Evolutionary conservation across 2,888 invertebrate species (phyloP), one percentile per base, ranked within the genome.

Genomic region (Cinara cedri): DNA sequence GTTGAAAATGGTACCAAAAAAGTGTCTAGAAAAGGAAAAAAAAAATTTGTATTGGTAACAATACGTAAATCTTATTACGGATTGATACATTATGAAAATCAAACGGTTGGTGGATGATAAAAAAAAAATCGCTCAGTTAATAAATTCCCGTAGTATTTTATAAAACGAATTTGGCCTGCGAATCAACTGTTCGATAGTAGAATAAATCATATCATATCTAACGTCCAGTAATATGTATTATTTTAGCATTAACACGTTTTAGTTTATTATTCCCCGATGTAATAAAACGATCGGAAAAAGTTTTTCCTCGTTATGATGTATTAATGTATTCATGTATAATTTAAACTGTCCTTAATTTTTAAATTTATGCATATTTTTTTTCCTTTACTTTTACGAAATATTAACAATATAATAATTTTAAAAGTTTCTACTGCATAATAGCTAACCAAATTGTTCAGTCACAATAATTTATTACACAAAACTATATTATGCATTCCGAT

Each of bases 291-390:
- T 11, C 9, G 26, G 34, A 6, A 46, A 46, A 68, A 51, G 68
- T 49, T 68, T 63, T 68, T 26, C 1, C n/a, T 21, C 11, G 44
- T 34, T 6, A 6, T 34, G 3, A 34, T 34, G 6, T 6, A n/a
- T 26, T 68, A 26, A 51, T 51, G 13, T 24, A 44, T 24, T 72
- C 57, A n/a, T n/a, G 3, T 8, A 57, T 72, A 57, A 44, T 44
- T 71, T 10, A 44, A 72, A 44, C 6, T 13, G 24, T n/a, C 16
- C n/a, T 11, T 6, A 57, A 57, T 44, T 24, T 24, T 24, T 3
- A 72, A 46, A 16, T 60, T 19, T 62, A 26, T 34, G n/a, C 14
- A 9, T 46, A 26, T 34, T 34, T 34, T 34, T 34, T 34, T 34
- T 34, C 6, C 6, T 34, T 34, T 34, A 34, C 34, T 34, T 34